phyloP scores from a whole-genome alignment of 1,140 invertebrate genomes.

The Camponotus pennsylvanicus region DNA sequence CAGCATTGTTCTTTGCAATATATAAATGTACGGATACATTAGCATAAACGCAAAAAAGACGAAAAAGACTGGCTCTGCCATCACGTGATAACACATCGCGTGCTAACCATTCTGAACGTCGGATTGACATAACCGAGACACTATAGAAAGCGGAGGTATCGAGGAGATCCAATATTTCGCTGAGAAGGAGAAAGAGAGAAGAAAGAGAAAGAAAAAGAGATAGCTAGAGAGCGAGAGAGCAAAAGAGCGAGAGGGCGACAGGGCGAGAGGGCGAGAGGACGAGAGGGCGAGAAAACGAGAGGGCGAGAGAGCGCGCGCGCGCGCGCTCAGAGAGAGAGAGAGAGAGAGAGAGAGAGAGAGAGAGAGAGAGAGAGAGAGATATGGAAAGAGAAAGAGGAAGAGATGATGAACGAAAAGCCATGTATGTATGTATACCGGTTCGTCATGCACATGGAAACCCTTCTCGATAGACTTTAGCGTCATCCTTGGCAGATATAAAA shows the following conservation, averaged over 20 bases:
- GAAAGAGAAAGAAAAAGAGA: conserved; percentile 41
- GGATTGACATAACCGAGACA: conserved; percentile 55
- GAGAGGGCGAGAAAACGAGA: not conserved
- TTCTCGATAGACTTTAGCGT: conserved; percentile 48
- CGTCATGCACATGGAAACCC: conserved; percentile 45
- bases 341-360: not conserved
- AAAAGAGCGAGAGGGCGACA: not conserved
- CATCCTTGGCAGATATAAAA: conserved; percentile 53
- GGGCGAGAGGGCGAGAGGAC: not conserved
- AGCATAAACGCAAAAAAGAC: conserved; percentile 39
- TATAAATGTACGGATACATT: conserved; percentile 13
- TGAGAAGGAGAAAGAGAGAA: conserved; percentile 38
- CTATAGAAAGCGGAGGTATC: conserved; percentile 69
- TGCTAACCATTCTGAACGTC: conserved; percentile 38
- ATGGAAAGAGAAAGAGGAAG: conserved; percentile 19
- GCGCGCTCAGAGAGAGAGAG: no score
- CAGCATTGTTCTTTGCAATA: not conserved
- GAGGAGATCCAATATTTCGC: conserved; percentile 77
- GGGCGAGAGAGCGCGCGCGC: not conserved
- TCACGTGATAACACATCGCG: conserved; percentile 49
- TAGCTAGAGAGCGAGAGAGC: not conserved
- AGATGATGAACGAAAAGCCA: not conserved
- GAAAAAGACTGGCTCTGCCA: not conserved
- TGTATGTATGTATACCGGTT: conserved; percentile 52
- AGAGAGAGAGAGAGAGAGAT: conserved; percentile 16